Conservation (phyloP, 1,140 invertebrate species). For the Drosophila mayri region DNA sequence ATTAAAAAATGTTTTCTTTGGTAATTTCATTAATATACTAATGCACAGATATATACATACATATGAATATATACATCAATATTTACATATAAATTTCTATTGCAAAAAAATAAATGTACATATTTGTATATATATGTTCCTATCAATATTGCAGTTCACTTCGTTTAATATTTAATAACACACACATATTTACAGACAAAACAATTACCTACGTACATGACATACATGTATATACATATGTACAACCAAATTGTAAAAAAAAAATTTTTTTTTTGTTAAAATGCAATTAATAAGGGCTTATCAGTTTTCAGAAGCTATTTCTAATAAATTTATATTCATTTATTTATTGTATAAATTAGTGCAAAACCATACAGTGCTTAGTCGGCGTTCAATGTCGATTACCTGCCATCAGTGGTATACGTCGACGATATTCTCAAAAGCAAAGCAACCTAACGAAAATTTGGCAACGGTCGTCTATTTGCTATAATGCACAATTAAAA, state of each 20-base stretch:
- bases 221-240: too few species aligned
- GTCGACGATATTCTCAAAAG: background rate
- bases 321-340: background rate
- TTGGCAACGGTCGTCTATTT: background rate
- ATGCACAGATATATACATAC: background rate
- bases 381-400: conserved; percentile 13
- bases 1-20: background rate
- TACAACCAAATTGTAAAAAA: too few species aligned
- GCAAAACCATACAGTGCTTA: background rate
- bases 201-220: background rate
- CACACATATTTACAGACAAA: too few species aligned
- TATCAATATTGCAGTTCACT: background rate
- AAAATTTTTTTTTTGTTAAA: too few species aligned
- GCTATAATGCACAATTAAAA: background rate
- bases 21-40: background rate
- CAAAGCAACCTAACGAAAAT: background rate
- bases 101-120: background rate
- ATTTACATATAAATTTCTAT: background rate
- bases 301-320: background rate
- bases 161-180: background rate
- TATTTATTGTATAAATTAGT: conserved; percentile 27
- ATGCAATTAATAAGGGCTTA: too few species aligned
- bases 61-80: background rate
- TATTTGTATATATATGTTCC: background rate
- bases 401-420: conserved; percentile 2